A percentile compares a stretch with the other conserved stretches of the same genome.
phyloP scores from a whole-genome alignment of 2,797 vertebrate species.

The Lutjanus argentimaculatus region DNA sequence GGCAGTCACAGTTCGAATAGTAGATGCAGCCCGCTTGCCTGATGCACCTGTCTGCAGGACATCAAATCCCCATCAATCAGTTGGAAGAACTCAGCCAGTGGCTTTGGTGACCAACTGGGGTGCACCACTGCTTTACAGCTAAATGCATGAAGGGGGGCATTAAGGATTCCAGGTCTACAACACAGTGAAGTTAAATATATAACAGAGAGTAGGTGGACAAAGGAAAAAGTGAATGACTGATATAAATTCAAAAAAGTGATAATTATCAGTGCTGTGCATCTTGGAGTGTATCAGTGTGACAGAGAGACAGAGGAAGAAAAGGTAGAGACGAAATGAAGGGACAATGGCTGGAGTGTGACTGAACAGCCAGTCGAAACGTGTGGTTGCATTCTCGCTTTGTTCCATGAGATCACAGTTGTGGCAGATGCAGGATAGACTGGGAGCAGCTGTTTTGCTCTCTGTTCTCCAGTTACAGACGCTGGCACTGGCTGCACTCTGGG shows the following conservation, averaged over 20 bases:
- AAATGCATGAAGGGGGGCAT: slow-evolving; percentile 3
- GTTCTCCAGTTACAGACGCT: slow-evolving; percentile 87
- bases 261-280: slow-evolving; percentile 2
- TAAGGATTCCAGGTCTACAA: background rate
- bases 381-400: slow-evolving; percentile 89
- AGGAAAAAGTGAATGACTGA: slow-evolving; percentile 18
- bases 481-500: slow-evolving; percentile 69
- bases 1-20: slow-evolving; percentile 14
- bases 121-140: slow-evolving; percentile 45
- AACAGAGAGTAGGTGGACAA: background rate
- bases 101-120: slow-evolving; percentile 46
- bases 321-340: slow-evolving; percentile 23
- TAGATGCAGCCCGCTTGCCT: slow-evolving; percentile 16
- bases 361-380: slow-evolving; percentile 76
- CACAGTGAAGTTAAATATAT: background rate
- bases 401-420: slow-evolving; percentile 90
- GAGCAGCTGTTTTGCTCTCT: slow-evolving; percentile 88
- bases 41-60: slow-evolving; percentile 53
- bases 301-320: slow-evolving; percentile 28
- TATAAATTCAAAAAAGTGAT: too few species aligned
- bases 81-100: slow-evolving; percentile 26
- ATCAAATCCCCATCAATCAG: slow-evolving; percentile 49
- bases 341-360: slow-evolving; percentile 78
- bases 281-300: slow-evolving; percentile 2
- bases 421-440: slow-evolving; percentile 88